These are phyloP conservation scores for Agriopis aurantiaria DNA, from an alignment of 2,888 invertebrate species.

Conservation along the genomic window DNA sequence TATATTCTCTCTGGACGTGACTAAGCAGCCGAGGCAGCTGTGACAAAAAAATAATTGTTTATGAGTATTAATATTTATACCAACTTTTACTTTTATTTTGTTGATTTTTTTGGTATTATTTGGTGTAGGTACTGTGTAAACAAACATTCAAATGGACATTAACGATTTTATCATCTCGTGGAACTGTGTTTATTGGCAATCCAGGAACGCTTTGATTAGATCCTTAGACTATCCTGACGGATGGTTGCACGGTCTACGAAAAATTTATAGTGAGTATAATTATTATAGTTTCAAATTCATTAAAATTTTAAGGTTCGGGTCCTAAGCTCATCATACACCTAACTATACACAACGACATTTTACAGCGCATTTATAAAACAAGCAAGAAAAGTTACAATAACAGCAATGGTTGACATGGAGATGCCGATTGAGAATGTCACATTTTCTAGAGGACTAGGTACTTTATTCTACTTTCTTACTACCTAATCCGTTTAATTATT, in stretches of 20 bases:
- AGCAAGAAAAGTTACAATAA: constrained; percentile 7
- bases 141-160: constrained; percentile 52
- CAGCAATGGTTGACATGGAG: constrained; percentile 33
- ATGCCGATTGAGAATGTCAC: constrained; percentile 12
- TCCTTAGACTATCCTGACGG: constrained; percentile 71
- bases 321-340: neutral
- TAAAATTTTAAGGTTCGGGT: neutral
- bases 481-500: no score
- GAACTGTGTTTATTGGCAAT: constrained; percentile 62
- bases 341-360: constrained; percentile 13
- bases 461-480: neutral
- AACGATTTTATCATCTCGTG: constrained; percentile 43
- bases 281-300: neutral
- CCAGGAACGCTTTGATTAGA: constrained; percentile 70
- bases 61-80: no score
- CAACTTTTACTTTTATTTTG: constrained; percentile 9
- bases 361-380: constrained; percentile 24
- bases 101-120: constrained; percentile 13
- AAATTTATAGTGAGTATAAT: constrained; percentile 59
- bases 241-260: constrained; percentile 61
- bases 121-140: no score
- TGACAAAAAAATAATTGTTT: constrained; percentile 18
- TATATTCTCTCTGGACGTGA: no score
- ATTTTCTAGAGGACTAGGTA: constrained; percentile 16
- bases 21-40: constrained; percentile 5